phyloP scores from a whole-genome alignment of 2,888 invertebrate genomes.

The Podotricha telesiphe region DNA sequence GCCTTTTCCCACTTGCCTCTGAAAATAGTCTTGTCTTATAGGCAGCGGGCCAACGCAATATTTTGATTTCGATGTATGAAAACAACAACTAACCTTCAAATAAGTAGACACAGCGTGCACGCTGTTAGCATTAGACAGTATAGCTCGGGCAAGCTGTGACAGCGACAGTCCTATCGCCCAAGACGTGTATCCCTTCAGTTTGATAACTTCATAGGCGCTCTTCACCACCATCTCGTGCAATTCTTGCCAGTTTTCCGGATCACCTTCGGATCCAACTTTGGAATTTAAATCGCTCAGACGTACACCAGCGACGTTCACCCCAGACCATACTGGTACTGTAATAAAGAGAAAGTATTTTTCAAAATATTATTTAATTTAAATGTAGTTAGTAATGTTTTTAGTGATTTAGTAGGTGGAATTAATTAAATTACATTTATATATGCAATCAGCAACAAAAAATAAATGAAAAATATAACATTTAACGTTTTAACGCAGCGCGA shows the following conservation, averaged over 20 bases:
- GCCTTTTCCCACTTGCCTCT: no score
- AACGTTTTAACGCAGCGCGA: no score
- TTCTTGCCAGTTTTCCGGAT: conserved; percentile 91
- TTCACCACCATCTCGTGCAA: conserved; percentile 91
- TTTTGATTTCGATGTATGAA: no score
- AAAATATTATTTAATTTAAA: no score
- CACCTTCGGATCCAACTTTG: conserved; percentile 87
- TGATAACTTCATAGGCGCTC: conserved; percentile 94
- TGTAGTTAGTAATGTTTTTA: no score
- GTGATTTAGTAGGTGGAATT: no score
- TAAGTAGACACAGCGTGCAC: conserved; percentile 92
- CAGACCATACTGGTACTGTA: conserved; percentile 95
- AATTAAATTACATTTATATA: no score
- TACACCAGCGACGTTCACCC: conserved; percentile 95
- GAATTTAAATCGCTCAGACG: conserved; percentile 91
- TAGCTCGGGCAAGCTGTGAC: conserved; percentile 87
- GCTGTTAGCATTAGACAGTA: conserved; percentile 88
- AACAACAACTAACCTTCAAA: conserved; percentile 84
- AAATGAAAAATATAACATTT: no score
- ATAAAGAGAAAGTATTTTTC: neutral
- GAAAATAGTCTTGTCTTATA: no score
- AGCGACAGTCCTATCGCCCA: conserved; percentile 95
- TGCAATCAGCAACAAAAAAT: no score
- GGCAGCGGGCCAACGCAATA: no score
- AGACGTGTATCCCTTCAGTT: conserved; percentile 94